These are phyloP conservation scores for Rachycentron canadum DNA, from an alignment of 2,797 vertebrate species.

Conservation along the genomic window DNA sequence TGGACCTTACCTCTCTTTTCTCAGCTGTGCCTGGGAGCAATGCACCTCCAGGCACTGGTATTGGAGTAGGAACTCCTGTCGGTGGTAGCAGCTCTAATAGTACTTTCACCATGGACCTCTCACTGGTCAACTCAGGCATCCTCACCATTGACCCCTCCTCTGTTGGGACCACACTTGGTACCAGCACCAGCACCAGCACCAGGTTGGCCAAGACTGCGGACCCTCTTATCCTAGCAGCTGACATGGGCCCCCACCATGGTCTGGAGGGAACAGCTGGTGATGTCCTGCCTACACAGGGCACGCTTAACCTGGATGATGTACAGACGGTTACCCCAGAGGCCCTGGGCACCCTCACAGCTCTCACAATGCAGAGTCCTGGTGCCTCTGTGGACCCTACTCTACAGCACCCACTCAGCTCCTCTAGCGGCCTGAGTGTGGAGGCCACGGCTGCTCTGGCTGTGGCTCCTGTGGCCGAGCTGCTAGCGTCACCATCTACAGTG, in stretches of 20 bases:
- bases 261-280: constrained; percentile 89
- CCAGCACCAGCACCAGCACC: constrained; percentile 70
- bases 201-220: constrained; percentile 88
- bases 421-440: constrained; percentile 83
- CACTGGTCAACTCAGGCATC: constrained; percentile 92
- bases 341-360: constrained; percentile 88
- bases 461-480: constrained; percentile 85
- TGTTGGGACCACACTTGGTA: constrained; percentile 85
- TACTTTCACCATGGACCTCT: constrained; percentile 89
- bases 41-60: constrained; percentile 45
- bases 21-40: constrained; percentile 85
- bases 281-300: constrained; percentile 90
- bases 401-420: constrained; percentile 86
- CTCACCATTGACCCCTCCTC: constrained; percentile 93
- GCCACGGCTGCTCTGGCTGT: constrained; percentile 72
- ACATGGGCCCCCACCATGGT: constrained; percentile 86
- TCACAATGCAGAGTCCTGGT: constrained; percentile 86
- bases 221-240: constrained; percentile 90
- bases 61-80: constrained; percentile 72
- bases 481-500: constrained; percentile 86
- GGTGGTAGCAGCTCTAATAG: constrained; percentile 72
- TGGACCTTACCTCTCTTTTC: constrained; percentile 95
- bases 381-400: constrained; percentile 78
- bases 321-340: constrained; percentile 91
- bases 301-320: constrained; percentile 91